These are phyloP conservation scores for Danio kyathit DNA, from an alignment of 2,797 vertebrate genomes.

Conservation along the genomic window DNA sequence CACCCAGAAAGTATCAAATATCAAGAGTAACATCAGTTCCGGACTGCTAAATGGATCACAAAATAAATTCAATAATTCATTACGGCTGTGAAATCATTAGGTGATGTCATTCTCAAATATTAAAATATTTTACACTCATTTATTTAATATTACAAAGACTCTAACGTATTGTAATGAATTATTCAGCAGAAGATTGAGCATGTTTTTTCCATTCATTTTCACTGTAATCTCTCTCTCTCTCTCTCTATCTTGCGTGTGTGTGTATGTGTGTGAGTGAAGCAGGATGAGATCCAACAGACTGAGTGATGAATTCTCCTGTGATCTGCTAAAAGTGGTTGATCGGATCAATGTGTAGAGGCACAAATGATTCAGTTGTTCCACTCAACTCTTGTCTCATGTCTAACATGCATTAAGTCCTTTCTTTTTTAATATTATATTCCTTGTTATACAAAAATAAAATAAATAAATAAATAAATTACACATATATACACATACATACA, in stretches of 20 bases:
- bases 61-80: conserved; percentile 60
- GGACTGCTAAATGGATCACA: conserved; percentile 54
- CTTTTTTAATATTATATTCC: background rate
- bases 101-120: conserved; percentile 70
- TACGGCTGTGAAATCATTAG: conserved; percentile 54
- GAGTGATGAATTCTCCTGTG: conserved; percentile 33
- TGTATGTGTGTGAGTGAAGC: conserved; percentile 49
- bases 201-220: conserved; percentile 47
- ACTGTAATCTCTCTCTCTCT: conserved; percentile 38
- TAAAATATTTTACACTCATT: conserved; percentile 54
- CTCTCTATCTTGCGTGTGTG: background rate
- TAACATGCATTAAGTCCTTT: background rate
- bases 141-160: conserved; percentile 57
- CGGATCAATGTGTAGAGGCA: conserved; percentile 33
- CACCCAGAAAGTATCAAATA: conserved; percentile 64
- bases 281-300: background rate
- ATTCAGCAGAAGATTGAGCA: conserved; percentile 83
- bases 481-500: no score
- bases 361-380: conserved; percentile 49
- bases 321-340: conserved; percentile 27
- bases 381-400: background rate
- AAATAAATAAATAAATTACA: no score
- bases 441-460: background rate
- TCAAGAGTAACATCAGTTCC: conserved; percentile 53
- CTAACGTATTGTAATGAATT: conserved; percentile 80